Evolutionary conservation across 2,888 invertebrate genomes (phyloP), one percentile per base, ranked within the genome.

Genomic region (Melieria picta): DNA sequence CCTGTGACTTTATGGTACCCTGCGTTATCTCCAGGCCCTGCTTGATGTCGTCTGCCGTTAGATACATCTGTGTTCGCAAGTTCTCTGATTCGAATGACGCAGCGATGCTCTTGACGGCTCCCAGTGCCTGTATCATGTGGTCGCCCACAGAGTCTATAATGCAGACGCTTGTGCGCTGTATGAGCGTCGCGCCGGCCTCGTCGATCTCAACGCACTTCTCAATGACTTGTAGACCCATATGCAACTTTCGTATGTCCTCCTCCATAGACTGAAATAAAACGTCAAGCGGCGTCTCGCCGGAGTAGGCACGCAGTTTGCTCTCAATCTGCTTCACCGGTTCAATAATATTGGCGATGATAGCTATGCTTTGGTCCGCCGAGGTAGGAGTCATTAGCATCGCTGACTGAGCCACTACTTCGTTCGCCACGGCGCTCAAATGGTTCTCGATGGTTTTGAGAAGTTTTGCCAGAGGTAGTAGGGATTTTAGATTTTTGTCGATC

Each of bases 161-260:
- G 77, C 91, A 91, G 11, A 90, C 89, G 81, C 92, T 92, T 0
- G 92, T 92, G 80, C 90, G 89, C 80, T 92, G 91, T 1, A 92
- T 91, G 7, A 93, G 85, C 0, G 92, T 92, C 69, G 90, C 90
- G 10, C 90, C 91, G 52, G 90, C 90, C 77, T 90, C 91, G 83
- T 91, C 91, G 76, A 91, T 89, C 78, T 91, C 91, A 52, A 91
- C 89, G 80, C 93, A 92, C 81, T 91, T 91, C 82, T 92, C 91
- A 52, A 93, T 89, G 2, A 91, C 89, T 16, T 90, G 89, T 5
- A 93, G 82, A 43, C 91, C 90, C 78, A 91, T 90, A 79, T 92
- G 91, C 42, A 94, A 84, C 47, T 89, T 88, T 77, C 90, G 90
- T 52, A 94, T 87, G 4, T 92, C 90, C 72, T 89, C 89, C 7